A percentile compares a stretch with the other conserved stretches of the same genome.
Conservation (phyloP, 2,888 invertebrate species). For the Drosophila pullipes region DNA sequence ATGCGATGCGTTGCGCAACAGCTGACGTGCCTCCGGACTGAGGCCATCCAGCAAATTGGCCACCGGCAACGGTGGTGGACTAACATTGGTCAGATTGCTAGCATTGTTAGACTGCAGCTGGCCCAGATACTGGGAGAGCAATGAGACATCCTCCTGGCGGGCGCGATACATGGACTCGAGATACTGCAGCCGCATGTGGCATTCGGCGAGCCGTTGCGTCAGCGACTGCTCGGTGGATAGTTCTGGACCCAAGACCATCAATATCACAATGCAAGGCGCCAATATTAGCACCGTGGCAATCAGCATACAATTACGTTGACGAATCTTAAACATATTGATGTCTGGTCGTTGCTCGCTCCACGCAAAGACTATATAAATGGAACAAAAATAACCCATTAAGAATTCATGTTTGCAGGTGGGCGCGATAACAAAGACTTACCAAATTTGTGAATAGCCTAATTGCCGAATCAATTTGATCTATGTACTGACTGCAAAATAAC, state of each 20-base stretch:
- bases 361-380: constrained; percentile 1
- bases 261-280: constrained; percentile 87
- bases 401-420: not conserved
- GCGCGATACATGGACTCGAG: constrained; percentile 92
- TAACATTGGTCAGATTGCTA: constrained; percentile 60
- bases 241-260: constrained; percentile 86
- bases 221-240: constrained; percentile 89
- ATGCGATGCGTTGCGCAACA: constrained; percentile 86
- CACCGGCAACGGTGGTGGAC: constrained; percentile 54
- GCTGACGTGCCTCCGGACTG: constrained; percentile 85
- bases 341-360: constrained; percentile 17
- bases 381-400: not conserved
- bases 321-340: constrained; percentile 80
- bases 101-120: constrained; percentile 77
- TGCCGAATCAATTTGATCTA: not conserved
- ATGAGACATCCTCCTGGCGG: constrained; percentile 91
- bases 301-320: constrained; percentile 87
- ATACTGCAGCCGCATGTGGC: constrained; percentile 92
- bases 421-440: constrained; percentile 27
- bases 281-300: constrained; percentile 87
- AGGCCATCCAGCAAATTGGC: constrained; percentile 83
- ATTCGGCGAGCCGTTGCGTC: constrained; percentile 90
- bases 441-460: not conserved
- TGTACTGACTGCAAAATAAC: constrained; percentile 30
- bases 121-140: constrained; percentile 89